phyloP scores from a whole-genome alignment of 2,113 vertebrate species.

The Pangasianodon gigas region DNA sequence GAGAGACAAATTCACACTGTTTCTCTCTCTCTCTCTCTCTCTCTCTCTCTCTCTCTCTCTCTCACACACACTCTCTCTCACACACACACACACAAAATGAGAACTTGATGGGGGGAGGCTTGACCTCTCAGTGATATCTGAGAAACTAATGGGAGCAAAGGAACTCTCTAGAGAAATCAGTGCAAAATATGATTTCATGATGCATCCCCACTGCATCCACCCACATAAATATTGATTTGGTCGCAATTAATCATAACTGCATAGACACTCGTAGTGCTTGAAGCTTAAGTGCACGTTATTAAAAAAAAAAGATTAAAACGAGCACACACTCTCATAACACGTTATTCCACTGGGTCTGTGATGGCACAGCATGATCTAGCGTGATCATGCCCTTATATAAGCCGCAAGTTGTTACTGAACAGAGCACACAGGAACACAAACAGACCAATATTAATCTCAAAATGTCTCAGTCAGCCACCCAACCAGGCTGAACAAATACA shows the following conservation, averaged over 20 bases:
- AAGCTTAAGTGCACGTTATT: not conserved
- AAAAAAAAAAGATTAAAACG: not conserved
- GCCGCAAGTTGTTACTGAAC: conserved; percentile 3
- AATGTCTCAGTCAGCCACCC: conserved; percentile 20
- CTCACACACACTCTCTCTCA: not conserved
- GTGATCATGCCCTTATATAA: conserved; percentile 16
- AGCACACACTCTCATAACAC: not conserved
- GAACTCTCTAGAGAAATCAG: not conserved
- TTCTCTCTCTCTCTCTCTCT: not conserved
- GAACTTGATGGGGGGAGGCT: not conserved
- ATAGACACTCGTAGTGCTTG: not conserved
- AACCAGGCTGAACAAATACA: not conserved
- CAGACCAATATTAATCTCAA: conserved; percentile 30
- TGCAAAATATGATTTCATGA: not conserved
- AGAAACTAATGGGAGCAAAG: not conserved
- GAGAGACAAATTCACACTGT: not conserved
- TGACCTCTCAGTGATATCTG: not conserved
- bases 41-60: not conserved
- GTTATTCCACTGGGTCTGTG: not conserved
- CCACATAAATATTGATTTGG: not conserved
- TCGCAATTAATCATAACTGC: not conserved
- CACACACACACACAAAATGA: not conserved
- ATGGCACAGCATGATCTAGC: not conserved
- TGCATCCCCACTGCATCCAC: not conserved
- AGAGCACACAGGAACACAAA: not conserved